These are phyloP conservation scores for Oligia latruncula DNA, from an alignment of 2,888 invertebrate genomes.

Conservation along the genomic window DNA sequence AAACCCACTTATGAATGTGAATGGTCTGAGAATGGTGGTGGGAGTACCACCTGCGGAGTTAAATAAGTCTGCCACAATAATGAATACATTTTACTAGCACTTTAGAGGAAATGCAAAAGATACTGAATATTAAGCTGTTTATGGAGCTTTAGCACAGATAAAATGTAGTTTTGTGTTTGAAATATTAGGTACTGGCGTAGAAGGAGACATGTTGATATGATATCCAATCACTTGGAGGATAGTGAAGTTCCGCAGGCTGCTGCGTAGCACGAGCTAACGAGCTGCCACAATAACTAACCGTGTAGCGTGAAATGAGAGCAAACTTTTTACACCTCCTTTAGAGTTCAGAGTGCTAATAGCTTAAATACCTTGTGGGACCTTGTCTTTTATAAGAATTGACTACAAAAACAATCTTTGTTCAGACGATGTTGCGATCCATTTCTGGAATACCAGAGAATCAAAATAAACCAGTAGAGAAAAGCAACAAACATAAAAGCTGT, in stretches of 20 bases:
- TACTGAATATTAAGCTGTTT: neutral
- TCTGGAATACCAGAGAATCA: neutral
- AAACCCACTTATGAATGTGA: slow-evolving; percentile 38
- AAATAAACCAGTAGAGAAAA: slow-evolving; percentile 8
- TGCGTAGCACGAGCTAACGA: neutral
- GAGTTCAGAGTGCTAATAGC: neutral
- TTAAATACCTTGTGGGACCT: neutral
- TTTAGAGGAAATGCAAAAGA: slow-evolving; percentile 13
- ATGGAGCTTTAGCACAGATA: neutral
- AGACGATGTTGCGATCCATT: neutral
- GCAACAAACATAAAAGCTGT: neutral
- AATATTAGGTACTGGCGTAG: neutral
- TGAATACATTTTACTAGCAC: slow-evolving; percentile 30
- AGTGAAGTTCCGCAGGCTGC: neutral
- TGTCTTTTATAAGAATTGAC: neutral
- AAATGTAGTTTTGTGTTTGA: neutral
- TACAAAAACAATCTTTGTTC: neutral
- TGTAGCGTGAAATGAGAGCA: neutral
- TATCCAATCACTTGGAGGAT: neutral
- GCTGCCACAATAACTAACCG: neutral
- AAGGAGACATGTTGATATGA: neutral
- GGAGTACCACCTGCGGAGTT: slow-evolving; percentile 41
- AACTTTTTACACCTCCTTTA: neutral
- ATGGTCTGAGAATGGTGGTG: slow-evolving; percentile 29
- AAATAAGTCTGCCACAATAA: slow-evolving; percentile 18